Evolutionary conservation across 2,113 vertebrate species (phyloP), one percentile per base, ranked within the genome.

Genomic region (Apaloderma vittatum): DNA sequence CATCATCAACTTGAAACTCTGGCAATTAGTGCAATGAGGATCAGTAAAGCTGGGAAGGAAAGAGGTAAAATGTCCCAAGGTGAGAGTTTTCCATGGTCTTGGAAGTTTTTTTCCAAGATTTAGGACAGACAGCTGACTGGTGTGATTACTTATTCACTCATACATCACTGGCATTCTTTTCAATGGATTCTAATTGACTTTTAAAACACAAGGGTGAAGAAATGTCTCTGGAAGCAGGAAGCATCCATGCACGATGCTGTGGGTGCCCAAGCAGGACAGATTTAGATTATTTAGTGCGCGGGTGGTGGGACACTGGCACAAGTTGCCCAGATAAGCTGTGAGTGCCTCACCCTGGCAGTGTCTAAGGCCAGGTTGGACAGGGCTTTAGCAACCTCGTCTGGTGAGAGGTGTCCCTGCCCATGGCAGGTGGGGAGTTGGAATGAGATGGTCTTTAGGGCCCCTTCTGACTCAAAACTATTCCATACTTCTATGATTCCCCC

Each of bases 171-270:
- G n/a, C 20, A 2, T 13, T 55, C 12, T 58, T 49, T 70, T 32
- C 40, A 36, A 7, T 6, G 22, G 27, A 8, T 11, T 58, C 21
- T 12, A 36, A 63, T 37, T 0, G 0, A 0, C 21, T 45, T 26
- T 19, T 62, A 12, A 9, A 67, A 12, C 19, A 32, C 4, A 3
- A 8, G 5, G 11, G 4, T 29, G 45, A 46, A 34, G 24, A 59
- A 85, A 32, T 0, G 4, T 2, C 30, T 36, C 24, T n/a, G 55
- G 45, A n/a, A 40, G 18, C 6, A 32, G 23, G 27, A 24, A 54
- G 15, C 0, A 0, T 4, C 57, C 8, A 12, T 5, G 12, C 21
- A 3, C 0, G 6, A 19, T 9, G 12, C 14, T 30, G 37, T 2
- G 8, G 29, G 29, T 0, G 2, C 23, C 30, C 5, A 40, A 48